A percentile compares a stretch with the other conserved stretches of the same genome.
Evolutionary conservation across 2,888 invertebrate genomes (phyloP).

Genomic region (Plagiodera versicolora): DNA sequence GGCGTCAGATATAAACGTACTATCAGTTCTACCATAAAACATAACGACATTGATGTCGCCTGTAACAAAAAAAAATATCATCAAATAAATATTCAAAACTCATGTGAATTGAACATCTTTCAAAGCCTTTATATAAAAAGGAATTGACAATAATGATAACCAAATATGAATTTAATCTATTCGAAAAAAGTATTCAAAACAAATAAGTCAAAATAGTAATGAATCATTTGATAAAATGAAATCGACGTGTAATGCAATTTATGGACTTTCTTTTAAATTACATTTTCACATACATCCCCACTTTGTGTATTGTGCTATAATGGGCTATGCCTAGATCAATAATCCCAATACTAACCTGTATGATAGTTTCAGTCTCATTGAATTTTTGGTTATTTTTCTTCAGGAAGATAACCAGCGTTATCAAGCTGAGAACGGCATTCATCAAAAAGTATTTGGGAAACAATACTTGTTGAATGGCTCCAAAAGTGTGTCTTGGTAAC

Average conservation of each 20-base stretch:
- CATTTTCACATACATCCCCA: too few relatives aligned
- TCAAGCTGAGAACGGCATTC: constrained; percentile 73
- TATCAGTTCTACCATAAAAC: constrained; percentile 73
- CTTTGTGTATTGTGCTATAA: too few relatives aligned
- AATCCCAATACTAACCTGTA: constrained; percentile 60
- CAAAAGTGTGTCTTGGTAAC: constrained; percentile 84
- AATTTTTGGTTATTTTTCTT: constrained; percentile 61
- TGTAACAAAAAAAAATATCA: constrained; percentile 55
- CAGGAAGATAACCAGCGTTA: constrained; percentile 71
- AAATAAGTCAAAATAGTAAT: too few relatives aligned
- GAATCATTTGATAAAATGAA: too few relatives aligned
- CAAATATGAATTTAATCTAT: too few relatives aligned
- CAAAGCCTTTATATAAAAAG: too few relatives aligned
- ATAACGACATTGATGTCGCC: constrained; percentile 65
- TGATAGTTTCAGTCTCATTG: constrained; percentile 55
- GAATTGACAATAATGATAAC: too few relatives aligned
- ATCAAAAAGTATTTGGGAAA: constrained; percentile 86
- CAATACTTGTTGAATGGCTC: constrained; percentile 81
- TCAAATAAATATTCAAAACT: neutral
- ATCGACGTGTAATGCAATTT: too few relatives aligned
- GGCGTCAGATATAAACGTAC: constrained; percentile 78
- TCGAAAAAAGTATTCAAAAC: too few relatives aligned
- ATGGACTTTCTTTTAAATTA: too few relatives aligned
- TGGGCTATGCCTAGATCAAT: too few relatives aligned
- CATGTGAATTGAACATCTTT: too few relatives aligned